Base-by-base conservation (phyloP, 2,888 invertebrate genomes). In the Esperia sulphurella region DNA sequence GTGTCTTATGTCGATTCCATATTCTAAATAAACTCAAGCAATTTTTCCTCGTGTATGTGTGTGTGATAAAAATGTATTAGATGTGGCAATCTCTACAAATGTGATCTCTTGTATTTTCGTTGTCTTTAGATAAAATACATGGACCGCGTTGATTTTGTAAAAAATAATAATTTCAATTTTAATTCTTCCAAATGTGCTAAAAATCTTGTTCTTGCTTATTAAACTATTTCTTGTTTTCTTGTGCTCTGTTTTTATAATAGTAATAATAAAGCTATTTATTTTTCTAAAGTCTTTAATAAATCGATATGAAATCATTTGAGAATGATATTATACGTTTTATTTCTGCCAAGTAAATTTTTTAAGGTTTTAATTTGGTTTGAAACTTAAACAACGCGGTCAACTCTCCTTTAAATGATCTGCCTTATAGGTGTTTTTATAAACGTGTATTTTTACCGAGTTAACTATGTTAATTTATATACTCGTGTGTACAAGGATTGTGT, bases 401-500 rank as follows among this genome's bases (percentile, higher is more conserved):
- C 57, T 68, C 71, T 80, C 77, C 79, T 82, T 21, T 79, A 72
- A 70, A 79, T 75, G 75, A 81, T 83, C 85, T 88, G 87, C 87
- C 87, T 88, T 88, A 87, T 86, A 81, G 81, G 71, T 88, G 85
- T 87, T 79, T 83, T 81, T 83, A 80, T 80, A 81, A 77, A 21
- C 21, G 75, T 77, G 63, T 83, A 76, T 79, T 76, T 83, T 73
- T 78, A 76, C 62, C 63, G 71, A 74, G 64, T 71, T 63, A 63
- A 2, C 21, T 21, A 21, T 21, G 5, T 58, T 62, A 59, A 59
- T 69, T 61, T 66, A 63, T 44, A 13, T 33, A 49, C 50, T 51
- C 46, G 56, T 61, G 64, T 59, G 62, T 65, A 63, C 58, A 61
- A 59, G 53, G 61, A 62, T 54, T 51, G 67, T 61, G 65, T 54